Evolutionary conservation across 2,888 invertebrate species (phyloP), one percentile per base, ranked within the genome.

Genomic region (Cantharis nigra): DNA sequence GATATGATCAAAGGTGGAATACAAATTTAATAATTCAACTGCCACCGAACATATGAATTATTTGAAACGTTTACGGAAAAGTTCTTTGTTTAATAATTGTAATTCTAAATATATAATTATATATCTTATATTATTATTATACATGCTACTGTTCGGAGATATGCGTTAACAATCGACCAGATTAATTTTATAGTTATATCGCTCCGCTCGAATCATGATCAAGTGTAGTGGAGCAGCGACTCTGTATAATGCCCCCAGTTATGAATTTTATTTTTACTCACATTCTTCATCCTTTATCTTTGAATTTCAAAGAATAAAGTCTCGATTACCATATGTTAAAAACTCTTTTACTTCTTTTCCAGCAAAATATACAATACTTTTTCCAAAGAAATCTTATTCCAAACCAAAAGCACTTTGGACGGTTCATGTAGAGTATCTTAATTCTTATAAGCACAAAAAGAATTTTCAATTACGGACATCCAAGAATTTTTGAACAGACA

Each of bases 61-160:
- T 77, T 77, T 70, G 63, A 75, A 74, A 75, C 75, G 77, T 75
- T 77, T 79, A 75, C 77, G 83, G 85, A 85, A 85, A 84, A 83
- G 84, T 84, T 84, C 84, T 82, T 84, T 83, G 86, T 85, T 87
- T 88, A 88, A 88, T 87, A 86, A 88, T 88, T 87, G 87, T 88
- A 86, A 88, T 88, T 88, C 85, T 85, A 87, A 88, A 87, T 88
- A 85, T 88, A 87, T 88, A 88, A 88, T 88, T 88, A 88, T 85
- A 87, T 84, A 85, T 85, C 87, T 88, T 87, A 87, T 87, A 86
- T 86, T 85, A 87, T 87, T 87, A 87, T 87, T 87, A 87, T 87
- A 87, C 87, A 87, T 85, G 88, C 88, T 88, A 88, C 88, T 87
- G 88, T 87, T 85, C 83, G 80, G 81, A 85, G 85, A 85, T 85